These are phyloP conservation scores for Ambastaia sidthimunki DNA, from an alignment of 2,797 vertebrate species.

Conservation along the genomic window DNA sequence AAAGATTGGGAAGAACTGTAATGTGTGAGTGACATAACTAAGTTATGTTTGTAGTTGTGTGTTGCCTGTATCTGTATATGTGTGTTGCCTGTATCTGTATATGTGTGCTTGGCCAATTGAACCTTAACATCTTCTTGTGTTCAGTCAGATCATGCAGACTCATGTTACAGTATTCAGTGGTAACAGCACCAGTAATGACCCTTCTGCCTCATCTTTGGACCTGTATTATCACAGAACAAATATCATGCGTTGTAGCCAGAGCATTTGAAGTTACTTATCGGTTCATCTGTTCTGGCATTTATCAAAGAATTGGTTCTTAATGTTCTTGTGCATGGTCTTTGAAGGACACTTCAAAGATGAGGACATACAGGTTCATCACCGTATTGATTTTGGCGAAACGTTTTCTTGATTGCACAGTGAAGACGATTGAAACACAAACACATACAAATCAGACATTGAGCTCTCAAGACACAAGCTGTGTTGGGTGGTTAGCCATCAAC, in stretches of 20 bases:
- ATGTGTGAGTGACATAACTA: not conserved
- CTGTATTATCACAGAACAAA: conserved; percentile 1
- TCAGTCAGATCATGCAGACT: conserved; percentile 91
- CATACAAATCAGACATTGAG: conserved; percentile 67
- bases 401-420: conserved; percentile 66
- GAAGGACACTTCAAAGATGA: conserved; percentile 66
- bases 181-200: conserved; percentile 88
- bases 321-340: not conserved
- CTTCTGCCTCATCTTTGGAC: conserved; percentile 78
- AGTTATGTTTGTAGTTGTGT: not conserved
- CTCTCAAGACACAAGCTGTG: conserved; percentile 70
- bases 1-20: conserved; percentile 8
- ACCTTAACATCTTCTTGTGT: conserved; percentile 62
- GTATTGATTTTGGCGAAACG: conserved; percentile 72
- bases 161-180: conserved; percentile 85
- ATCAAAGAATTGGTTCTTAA: not conserved
- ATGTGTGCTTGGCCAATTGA: not conserved
- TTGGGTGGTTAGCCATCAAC: conserved; percentile 76
- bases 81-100: not conserved
- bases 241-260: not conserved
- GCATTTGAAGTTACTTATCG: not conserved
- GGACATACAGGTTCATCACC: conserved; percentile 76
- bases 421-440: conserved; percentile 63
- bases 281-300: not conserved
- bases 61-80: too few relatives aligned